Evolutionary conservation across 2,797 vertebrate genomes (phyloP), one percentile per base, ranked within the genome.

Genomic region (Coregonus ussuriensis): DNA sequence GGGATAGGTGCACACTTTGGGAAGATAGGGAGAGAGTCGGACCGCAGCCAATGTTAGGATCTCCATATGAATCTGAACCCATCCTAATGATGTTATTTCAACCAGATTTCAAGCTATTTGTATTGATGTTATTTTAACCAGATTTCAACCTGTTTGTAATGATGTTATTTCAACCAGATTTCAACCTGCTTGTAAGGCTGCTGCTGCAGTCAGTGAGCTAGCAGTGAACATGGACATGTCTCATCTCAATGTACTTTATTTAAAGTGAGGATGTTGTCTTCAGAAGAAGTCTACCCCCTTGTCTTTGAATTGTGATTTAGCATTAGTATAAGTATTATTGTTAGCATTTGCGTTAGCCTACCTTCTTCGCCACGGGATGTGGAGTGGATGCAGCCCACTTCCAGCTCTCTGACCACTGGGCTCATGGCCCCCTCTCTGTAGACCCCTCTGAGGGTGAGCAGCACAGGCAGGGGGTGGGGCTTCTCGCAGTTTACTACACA

Each of bases 301-400:
- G 25, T 25, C 25, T 25, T 25, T 25, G 25, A 25, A 25, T 25
- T 25, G 25, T 18, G 7, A 63, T 63, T 63, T n/a, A 21, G n/a
- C 13, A 70, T 47, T 18, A 41, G 37, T 71, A 71, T 71, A 52
- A 6, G 47, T 25, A 25, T 71, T 29, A 25, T 9, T 11, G 51
- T 53, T 47, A 25, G 21, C 41, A 71, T 29, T 52, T 47, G 41
- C 41, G 41, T 47, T 47, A n/a, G 37, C n/a, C 31, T 82, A 96
- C 97, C 96, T 97, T 97, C 86, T 94, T 97, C 0, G 78, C 97
- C 97, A 88, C 77, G n/a, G 86, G 74, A 91, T 47, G 89, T 75
- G 72, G 93, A 91, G 29, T 78, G 79, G 65, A 98, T 93, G 56
- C 94, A 96, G 87, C 97, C 97, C 3, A 99, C 91, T 3, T 91